Conservation (phyloP, 2,113 vertebrate genomes). For the Odocoileus hemionus region DNA sequence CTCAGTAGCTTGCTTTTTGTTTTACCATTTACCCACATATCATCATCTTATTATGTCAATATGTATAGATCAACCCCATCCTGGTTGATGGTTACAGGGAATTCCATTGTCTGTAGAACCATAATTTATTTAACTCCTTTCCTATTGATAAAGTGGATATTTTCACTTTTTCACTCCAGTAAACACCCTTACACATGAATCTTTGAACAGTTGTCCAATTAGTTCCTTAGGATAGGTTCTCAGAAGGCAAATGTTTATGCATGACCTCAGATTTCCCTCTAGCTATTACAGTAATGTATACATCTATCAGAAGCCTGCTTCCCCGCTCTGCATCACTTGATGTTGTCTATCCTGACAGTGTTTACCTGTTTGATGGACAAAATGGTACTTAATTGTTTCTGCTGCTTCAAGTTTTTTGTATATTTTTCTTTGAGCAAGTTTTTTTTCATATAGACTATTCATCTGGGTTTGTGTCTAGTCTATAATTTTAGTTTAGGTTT, state of each 20-base stretch:
- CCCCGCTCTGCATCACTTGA: too few species aligned
- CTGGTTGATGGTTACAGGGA: neutral
- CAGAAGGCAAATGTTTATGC: neutral
- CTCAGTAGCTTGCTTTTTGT: neutral
- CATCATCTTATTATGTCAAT: neutral
- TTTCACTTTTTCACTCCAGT: neutral
- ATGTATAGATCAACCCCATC: neutral
- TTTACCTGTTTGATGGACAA: neutral
- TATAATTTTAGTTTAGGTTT: neutral
- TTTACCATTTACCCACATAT: neutral
- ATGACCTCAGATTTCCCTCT: neutral
- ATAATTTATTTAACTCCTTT: neutral
- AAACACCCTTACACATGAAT: neutral
- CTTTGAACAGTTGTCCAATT: neutral
- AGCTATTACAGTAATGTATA: neutral
- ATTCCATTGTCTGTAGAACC: neutral
- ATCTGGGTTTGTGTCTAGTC: neutral
- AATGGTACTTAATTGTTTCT: neutral
- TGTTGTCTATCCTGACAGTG: neutral
- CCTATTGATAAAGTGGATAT: constrained; percentile 20
- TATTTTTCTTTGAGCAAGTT: neutral
- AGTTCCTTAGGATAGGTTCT: constrained; percentile 12
- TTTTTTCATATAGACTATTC: neutral
- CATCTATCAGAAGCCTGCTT: neutral
- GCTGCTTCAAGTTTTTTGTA: neutral